A percentile compares a stretch with the other conserved stretches of the same genome.
Conservation (phyloP, 1,140 invertebrate species). For the Drosophila arizonae region DNA sequence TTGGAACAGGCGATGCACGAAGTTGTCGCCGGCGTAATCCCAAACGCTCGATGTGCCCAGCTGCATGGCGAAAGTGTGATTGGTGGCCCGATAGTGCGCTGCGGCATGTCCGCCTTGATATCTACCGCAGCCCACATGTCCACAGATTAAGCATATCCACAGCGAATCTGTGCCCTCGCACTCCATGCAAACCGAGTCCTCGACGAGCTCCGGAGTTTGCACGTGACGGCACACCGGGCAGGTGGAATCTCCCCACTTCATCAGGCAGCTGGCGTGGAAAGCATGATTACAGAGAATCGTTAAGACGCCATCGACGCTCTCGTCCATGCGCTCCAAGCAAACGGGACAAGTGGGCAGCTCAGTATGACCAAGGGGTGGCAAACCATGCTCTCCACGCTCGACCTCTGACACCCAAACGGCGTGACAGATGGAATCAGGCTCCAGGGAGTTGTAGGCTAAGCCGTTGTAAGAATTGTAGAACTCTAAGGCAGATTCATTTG, state of each 20-base stretch:
- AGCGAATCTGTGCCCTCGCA: constrained; percentile 91
- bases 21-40: constrained; percentile 94
- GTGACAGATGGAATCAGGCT: constrained; percentile 94
- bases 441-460: constrained; percentile 94
- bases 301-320: constrained; percentile 97
- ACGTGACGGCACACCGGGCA: constrained; percentile 92
- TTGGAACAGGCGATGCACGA: constrained; percentile 97
- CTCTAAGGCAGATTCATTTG: constrained; percentile 91
- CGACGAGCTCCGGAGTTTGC: constrained; percentile 95
- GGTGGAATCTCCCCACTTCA: constrained; percentile 98
- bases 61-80: constrained; percentile 98
- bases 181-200: constrained; percentile 92
- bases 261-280: constrained; percentile 97
- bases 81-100: constrained; percentile 95
- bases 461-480: constrained; percentile 98
- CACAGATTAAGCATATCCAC: constrained; percentile 99
- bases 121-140: constrained; percentile 97
- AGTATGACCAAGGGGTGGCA: constrained; percentile 90
- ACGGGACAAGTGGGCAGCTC: constrained; percentile 98
- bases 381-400: constrained; percentile 90
- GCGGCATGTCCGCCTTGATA: constrained; percentile 87
- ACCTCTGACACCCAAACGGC: constrained; percentile 97
- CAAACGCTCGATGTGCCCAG: constrained; percentile 97
- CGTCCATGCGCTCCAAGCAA: constrained; percentile 97
- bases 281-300: constrained; percentile 99